Evolutionary conservation across 2,888 invertebrate species (phyloP), one percentile per base, ranked within the genome.

Genomic region (Dasysyrphus tricinctus): DNA sequence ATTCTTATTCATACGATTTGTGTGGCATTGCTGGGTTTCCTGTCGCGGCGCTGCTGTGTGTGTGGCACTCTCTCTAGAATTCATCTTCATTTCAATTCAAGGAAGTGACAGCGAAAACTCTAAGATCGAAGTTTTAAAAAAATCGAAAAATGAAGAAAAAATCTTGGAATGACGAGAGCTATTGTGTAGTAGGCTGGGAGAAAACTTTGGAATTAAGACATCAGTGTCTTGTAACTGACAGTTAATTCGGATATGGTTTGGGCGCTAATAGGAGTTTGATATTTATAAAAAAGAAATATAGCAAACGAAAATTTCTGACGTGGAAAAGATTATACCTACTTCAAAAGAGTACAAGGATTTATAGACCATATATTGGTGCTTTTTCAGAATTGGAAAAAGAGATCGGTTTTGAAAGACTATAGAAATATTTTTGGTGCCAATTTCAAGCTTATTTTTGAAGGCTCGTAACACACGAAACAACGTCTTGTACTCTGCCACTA

Each of bases 31-130:
- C 19, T 56, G 54, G 59, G 47, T 61, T 63, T 67, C 47, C 61
- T 85, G 80, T 73, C 80, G 67, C 59, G 59, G 37, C 14, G 14
- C 39, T 61, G 39, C 42, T 32, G 24, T 32, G 59, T 32, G 24
- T 32, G 59, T 61, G 42, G 37, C 32, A 63, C 14, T 24, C 39
- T 24, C 19, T 24, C 19, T 59, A 8, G n/a, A 63, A 67, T 65
- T 86, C 82, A 78, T 82, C 78, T 79, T 78, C 81, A 74, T 65
- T 81, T 76, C 81, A 74, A 65, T 84, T 79, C 59, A 84, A 59
- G 65, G 49, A 84, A 84, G 65, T 80, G 84, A 72, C 80, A 75
- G 65, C 37, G 78, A 83, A 78, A 61, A 51, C 34, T 78, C 42
- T 14, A 59, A 19, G 39, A 54, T 63, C 39, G 76, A 54, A 42